Evolutionary conservation across 2,797 vertebrate genomes (phyloP), one percentile per base, ranked within the genome.

Genomic region (Scolopax bukidnonensis): DNA sequence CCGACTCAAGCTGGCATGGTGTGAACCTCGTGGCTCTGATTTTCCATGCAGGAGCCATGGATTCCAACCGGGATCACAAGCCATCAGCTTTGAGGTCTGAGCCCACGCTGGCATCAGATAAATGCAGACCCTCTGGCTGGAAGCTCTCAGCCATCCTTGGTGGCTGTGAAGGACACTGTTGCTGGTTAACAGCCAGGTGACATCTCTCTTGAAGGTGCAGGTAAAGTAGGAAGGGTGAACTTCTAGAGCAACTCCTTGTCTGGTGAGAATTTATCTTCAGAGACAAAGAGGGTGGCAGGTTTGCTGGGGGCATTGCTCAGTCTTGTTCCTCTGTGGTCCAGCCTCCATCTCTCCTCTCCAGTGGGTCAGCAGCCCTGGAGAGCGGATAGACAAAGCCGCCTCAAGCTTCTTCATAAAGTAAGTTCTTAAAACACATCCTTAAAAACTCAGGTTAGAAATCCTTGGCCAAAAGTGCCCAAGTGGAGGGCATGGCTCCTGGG

Each of bases 101-200:
- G n/a, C 1, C 3, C 47, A 11, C 1, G 3, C 38, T 16, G 4
- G 30, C 8, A 1, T 61, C 16, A 15, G 19, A 38, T 48, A 70
- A 91, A 76, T 4, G 6, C 51, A 85, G 40, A 56, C 47, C 4
- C 16, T 67, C 17, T 38, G 70, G 40, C 60, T 74, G 32, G 61
- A 45, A 76, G 50, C 28, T 70, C 61, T 65, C 18, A 27, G 32
- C 56, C 23, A 18, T 68, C 36, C 36, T 21, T 43, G 32, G 43
- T 33, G 79, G 23, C 65, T 92, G 30, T 15, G 45, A 48, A 87
- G 60, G 57, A 93, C 36, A 17, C n/a, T 64, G 43, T 36, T 2
- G 16, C 7, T 71, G 53, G 13, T 83, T 80, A 41, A 27, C n/a
- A 64, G 68, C 53, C 43, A 11, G 3, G 1, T 77, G 28, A 48